Percentiles rank a stretch among this genome's conserved stretches.
Evolutionary conservation across 2,797 vertebrate species (phyloP).

Genomic region (Decapterus maruadsi): DNA sequence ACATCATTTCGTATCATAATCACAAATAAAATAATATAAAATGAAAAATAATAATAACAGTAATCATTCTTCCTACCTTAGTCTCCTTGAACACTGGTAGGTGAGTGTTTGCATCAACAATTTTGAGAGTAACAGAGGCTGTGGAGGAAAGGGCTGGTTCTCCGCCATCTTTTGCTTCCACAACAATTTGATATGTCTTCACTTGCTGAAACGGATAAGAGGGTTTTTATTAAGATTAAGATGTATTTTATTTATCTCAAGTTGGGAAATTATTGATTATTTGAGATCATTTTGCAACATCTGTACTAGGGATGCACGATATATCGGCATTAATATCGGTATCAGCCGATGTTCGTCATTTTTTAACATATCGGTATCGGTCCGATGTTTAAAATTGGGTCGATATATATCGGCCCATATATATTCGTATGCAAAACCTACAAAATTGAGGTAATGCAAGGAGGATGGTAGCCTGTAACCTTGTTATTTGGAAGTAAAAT

Average conservation of each 20-base stretch:
- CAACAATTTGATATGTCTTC: constrained; percentile 74
- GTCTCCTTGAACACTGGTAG: constrained; percentile 77
- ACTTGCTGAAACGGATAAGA: constrained; percentile 73
- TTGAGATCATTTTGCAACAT: constrained; percentile 6
- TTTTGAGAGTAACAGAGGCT: constrained; percentile 65
- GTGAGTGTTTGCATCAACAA: constrained; percentile 86
- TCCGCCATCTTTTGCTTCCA: constrained; percentile 84
- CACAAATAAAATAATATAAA: too few relatives aligned
- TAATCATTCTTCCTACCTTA: constrained; percentile 70
- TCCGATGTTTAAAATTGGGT: too few relatives aligned
- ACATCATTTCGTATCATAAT: not conserved
- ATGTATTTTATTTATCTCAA: too few relatives aligned
- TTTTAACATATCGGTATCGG: too few relatives aligned
- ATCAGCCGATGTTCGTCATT: too few relatives aligned
- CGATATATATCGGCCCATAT: too few relatives aligned
- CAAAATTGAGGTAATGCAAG: too few relatives aligned
- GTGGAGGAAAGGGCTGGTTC: constrained; percentile 75
- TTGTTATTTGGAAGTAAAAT: too few relatives aligned
- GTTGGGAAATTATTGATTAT: not conserved
- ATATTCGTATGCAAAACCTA: too few relatives aligned
- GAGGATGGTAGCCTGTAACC: too few relatives aligned
- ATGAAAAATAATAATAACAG: not conserved
- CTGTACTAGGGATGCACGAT: too few relatives aligned
- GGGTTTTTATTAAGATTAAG: not conserved
- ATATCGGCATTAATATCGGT: too few relatives aligned